These are phyloP conservation scores for Leptoclinus maculatus DNA, from an alignment of 2,797 vertebrate genomes.

Conservation along the genomic window DNA sequence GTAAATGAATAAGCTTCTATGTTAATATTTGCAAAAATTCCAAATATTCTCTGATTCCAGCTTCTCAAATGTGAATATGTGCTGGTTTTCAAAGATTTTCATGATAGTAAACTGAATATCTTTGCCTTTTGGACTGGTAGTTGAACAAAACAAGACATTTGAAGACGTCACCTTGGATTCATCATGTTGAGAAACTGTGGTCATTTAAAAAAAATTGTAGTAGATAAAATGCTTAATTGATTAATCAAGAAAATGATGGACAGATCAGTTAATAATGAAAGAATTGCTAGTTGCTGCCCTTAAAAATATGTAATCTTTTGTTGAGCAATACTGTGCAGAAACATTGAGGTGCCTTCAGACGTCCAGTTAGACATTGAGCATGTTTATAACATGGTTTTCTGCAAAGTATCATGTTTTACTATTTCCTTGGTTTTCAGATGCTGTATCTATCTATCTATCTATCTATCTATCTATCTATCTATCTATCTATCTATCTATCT, in stretches of 20 bases:
- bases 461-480: neutral
- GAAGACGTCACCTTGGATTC: neutral
- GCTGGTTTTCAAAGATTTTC: neutral
- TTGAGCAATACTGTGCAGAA: neutral
- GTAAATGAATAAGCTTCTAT: neutral
- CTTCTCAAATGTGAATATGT: neutral
- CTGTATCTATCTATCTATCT: conserved; percentile 5
- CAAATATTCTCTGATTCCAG: neutral
- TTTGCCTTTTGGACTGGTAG: neutral
- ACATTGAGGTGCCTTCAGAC: neutral
- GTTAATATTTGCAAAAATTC: neutral
- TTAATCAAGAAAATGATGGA: neutral
- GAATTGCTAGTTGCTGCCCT: neutral
- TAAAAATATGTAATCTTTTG: neutral
- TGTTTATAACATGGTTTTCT: neutral
- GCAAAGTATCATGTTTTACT: neutral
- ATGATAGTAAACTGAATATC: neutral
- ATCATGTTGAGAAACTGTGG: neutral
- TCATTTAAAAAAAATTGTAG: neutral
- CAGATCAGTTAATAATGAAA: neutral
- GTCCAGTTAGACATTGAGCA: neutral
- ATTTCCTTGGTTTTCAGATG: conserved; percentile 1
- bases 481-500: too few relatives aligned
- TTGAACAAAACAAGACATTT: neutral
- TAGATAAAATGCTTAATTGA: neutral